Base-by-base conservation (phyloP, 1,140 invertebrate species). In the Theocolax elegans region DNA sequence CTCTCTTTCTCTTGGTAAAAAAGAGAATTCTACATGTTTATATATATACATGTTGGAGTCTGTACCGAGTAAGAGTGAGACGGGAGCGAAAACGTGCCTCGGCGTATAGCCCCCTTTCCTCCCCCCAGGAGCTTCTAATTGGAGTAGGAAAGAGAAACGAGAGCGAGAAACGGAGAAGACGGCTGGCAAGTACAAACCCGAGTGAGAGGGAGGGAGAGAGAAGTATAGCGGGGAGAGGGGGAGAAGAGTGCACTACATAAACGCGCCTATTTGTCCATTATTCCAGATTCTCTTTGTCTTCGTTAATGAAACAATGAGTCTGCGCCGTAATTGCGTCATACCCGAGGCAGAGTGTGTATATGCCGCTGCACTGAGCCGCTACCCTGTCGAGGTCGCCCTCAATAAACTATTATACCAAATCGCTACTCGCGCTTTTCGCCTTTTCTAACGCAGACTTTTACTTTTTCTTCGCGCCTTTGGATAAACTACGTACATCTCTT, bases 201-300 rank as follows among this genome's bases (percentile, higher is more conserved):
- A 58, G 35, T 10, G 9, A 6, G 23, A 38, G 1, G 21, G 35
- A 21, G 25, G 4, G 21, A 44, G 25, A 12, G 51, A 25, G 48
- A 40, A 0, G 1, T 6, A 0, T 73, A 38, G 15, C 17, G 3
- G 13, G 80, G 81, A 81, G 80, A 78, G 77, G 62, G 69, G 77
- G 79, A 78, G 72, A 67, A 65, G 17, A 8, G 0, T 29, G 81
- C 76, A 81, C 81, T 84, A 78, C 81, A 83, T 86, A 86, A 84
- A 84, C 81, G 81, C 83, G 80, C 79, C 82, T 85, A 85, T 84
- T 86, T 86, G 83, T 84, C 79, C 84, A 85, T 86, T 86, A 86
- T 86, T 85, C 76, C 81, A 84, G 82, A 86, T 85, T 86, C 83
- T 72, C 83, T 85, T 86, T 86, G 83, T 86, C 82, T 81, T 81